phyloP scores from a whole-genome alignment of 2,797 vertebrate species.

The Eupleurogrammus muticus region DNA sequence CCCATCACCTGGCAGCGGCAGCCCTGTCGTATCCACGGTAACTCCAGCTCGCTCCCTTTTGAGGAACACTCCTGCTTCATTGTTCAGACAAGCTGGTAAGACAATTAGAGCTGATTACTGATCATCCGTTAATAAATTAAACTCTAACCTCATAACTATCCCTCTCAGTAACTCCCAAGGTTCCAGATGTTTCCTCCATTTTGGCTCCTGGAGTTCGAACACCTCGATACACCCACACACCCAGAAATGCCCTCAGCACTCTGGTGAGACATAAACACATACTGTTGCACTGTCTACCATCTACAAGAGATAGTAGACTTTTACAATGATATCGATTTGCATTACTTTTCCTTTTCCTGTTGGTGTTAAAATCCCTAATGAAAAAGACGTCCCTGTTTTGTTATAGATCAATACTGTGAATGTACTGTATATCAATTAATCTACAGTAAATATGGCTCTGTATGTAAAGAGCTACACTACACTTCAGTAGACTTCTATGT shows the following conservation, averaged over 20 bases:
- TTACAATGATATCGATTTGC: too few species aligned
- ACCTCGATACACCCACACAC: constrained; percentile 83
- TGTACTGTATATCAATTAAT: too few species aligned
- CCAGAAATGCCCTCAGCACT: constrained; percentile 69
- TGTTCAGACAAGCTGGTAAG: constrained; percentile 88
- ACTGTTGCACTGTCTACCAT: too few species aligned
- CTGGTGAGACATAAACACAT: constrained; percentile 49
- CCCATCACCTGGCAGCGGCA: constrained; percentile 69
- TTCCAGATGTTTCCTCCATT: constrained; percentile 88
- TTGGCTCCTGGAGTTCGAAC: constrained; percentile 85
- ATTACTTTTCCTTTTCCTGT: too few species aligned
- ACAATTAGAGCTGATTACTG: not conserved
- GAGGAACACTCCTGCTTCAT: constrained; percentile 87
- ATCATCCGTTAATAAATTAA: not conserved
- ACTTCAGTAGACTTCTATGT: too few species aligned
- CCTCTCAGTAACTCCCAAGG: constrained; percentile 73
- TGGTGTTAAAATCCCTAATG: too few species aligned
- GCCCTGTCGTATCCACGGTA: constrained; percentile 61
- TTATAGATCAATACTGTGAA: too few species aligned
- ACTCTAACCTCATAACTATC: not conserved
- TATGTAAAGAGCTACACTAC: too few species aligned
- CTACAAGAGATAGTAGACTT: too few species aligned
- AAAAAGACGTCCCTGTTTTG: too few species aligned
- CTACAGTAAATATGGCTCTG: too few species aligned
- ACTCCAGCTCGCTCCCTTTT: constrained; percentile 82